Evolutionary conservation across 1,140 invertebrate species (phyloP).

Genomic region (Spodoptera litura): DNA sequence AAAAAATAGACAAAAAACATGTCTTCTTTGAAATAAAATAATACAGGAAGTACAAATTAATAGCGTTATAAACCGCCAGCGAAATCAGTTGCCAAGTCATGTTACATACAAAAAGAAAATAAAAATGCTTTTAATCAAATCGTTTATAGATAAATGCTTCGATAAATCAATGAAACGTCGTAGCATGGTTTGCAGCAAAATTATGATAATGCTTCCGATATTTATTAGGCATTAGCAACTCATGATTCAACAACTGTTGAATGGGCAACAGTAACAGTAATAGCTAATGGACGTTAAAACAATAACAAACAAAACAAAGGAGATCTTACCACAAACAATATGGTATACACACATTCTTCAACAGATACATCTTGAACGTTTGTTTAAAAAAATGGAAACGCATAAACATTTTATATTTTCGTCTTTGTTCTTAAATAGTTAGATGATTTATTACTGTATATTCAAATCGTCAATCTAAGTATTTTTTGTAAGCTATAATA

Average conservation of each 20-base stretch:
- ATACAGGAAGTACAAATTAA: constrained; percentile 24
- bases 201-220: constrained; percentile 19
- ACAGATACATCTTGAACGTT: neutral
- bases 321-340: neutral
- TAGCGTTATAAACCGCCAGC: constrained; percentile 19
- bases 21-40: constrained; percentile 16
- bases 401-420: too few species aligned
- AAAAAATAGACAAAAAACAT: constrained; percentile 6
- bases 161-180: neutral
- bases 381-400: constrained; percentile 1
- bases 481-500: too few species aligned
- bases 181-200: constrained; percentile 7
- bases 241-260: neutral
- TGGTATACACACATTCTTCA: neutral
- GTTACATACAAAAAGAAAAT: neutral
- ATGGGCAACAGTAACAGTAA: constrained; percentile 1
- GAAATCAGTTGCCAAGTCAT: constrained; percentile 19
- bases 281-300: neutral
- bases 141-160: constrained; percentile 1
- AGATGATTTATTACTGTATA: too few species aligned
- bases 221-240: neutral
- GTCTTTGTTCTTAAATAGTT: too few species aligned
- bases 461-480: too few species aligned
- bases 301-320: constrained; percentile 8
- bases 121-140: constrained; percentile 26